Conservation (phyloP, 2,113 vertebrate species). For the Chinchilla lanigera region DNA sequence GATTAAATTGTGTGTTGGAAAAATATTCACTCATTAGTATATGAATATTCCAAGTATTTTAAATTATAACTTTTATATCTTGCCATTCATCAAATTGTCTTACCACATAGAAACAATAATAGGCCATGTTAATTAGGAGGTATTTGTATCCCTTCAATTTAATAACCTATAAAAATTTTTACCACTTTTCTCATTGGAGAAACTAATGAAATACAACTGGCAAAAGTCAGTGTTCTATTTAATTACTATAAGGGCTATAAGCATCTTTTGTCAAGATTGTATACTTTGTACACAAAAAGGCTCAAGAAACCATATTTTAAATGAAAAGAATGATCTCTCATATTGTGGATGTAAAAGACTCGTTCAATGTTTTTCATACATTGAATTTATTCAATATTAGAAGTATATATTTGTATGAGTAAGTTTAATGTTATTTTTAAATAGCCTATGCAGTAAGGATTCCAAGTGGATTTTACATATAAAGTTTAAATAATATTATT, state of each 20-base stretch:
- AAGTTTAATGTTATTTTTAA: constrained; percentile 50
- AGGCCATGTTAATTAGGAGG: background rate
- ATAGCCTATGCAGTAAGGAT: background rate
- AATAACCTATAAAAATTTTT: constrained; percentile 9
- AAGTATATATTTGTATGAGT: background rate
- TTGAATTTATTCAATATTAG: constrained; percentile 37
- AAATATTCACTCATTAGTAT: constrained; percentile 8
- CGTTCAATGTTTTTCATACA: background rate
- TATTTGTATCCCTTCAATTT: constrained; percentile 18
- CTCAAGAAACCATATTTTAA: constrained; percentile 38
- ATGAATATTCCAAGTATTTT: background rate
- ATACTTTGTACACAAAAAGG: background rate
- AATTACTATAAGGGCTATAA: background rate
- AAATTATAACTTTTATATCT: constrained; percentile 17
- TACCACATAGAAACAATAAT: background rate
- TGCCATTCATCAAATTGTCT: background rate
- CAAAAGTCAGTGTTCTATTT: background rate
- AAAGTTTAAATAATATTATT: constrained; percentile 32
- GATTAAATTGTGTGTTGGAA: background rate
- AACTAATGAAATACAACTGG: background rate
- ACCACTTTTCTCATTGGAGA: background rate
- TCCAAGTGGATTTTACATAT: background rate
- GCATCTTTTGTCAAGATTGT: background rate
- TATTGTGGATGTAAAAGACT: background rate
- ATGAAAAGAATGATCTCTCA: constrained; percentile 31